These are phyloP conservation scores for Synanthedon formicaeformis DNA, from an alignment of 2,888 invertebrate genomes.

Conservation along the genomic window DNA sequence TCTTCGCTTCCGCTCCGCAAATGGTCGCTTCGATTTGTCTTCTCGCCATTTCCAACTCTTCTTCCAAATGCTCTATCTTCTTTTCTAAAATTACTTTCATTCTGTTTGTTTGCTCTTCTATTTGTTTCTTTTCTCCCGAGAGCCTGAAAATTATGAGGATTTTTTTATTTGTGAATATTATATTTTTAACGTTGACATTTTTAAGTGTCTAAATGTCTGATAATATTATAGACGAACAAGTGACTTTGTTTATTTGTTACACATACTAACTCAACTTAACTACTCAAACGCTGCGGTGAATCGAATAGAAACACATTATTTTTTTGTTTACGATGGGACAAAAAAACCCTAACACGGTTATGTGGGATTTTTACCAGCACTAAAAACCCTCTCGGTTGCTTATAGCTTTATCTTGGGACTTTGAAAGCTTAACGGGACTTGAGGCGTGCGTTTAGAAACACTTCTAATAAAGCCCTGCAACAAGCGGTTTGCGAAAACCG, in stretches of 20 bases:
- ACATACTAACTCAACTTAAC: too few relatives aligned
- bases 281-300: too few relatives aligned
- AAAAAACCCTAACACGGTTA: too few relatives aligned
- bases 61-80: conserved; percentile 34
- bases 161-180: neutral
- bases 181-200: neutral
- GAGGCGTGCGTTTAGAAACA: neutral
- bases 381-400: too few relatives aligned
- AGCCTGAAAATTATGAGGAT: conserved; percentile 26
- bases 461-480: neutral
- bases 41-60: conserved; percentile 37
- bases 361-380: too few relatives aligned
- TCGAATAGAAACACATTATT: too few relatives aligned
- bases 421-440: too few relatives aligned
- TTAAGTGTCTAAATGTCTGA: too few relatives aligned
- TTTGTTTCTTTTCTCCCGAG: conserved; percentile 36
- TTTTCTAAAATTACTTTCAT: conserved; percentile 25
- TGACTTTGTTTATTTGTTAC: too few relatives aligned
- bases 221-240: too few relatives aligned
- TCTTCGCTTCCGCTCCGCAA: conserved; percentile 34
- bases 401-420: too few relatives aligned
- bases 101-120: conserved; percentile 29
- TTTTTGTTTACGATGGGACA: too few relatives aligned
- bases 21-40: conserved; percentile 33
- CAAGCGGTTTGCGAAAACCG: neutral